Evolutionary conservation across 2,113 vertebrate genomes (phyloP).

Genomic region (Gobiocypris rarus): DNA sequence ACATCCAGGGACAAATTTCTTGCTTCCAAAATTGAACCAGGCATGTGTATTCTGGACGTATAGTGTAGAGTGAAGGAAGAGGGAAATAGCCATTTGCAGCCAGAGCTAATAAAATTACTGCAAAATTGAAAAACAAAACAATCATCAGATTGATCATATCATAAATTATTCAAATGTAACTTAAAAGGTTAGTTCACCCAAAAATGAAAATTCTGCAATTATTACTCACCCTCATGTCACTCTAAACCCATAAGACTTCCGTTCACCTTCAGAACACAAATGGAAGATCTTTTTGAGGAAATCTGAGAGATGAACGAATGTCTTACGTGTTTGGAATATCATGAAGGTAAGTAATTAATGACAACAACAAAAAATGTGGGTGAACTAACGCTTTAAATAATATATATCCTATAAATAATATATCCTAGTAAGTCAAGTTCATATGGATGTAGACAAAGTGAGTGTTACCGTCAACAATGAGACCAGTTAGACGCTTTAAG

Average conservation of each 20-base stretch:
- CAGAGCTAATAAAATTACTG: slow-evolving; percentile 71
- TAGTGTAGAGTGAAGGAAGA: slow-evolving; percentile 38
- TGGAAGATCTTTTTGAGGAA: too few species aligned
- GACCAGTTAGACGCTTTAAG: slow-evolving; percentile 8
- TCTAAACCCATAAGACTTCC: too few species aligned
- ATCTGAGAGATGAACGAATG: too few species aligned
- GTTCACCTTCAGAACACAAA: too few species aligned
- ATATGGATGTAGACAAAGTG: not conserved
- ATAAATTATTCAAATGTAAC: not conserved
- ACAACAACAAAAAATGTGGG: too few species aligned
- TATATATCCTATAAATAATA: not conserved
- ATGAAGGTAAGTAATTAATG: too few species aligned
- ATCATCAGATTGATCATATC: slow-evolving; percentile 27
- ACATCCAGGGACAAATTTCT: slow-evolving; percentile 51
- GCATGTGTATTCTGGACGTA: slow-evolving; percentile 51
- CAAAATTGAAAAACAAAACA: slow-evolving; percentile 58
- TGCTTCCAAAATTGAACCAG: slow-evolving; percentile 39
- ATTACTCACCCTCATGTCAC: too few species aligned
- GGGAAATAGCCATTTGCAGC: slow-evolving; percentile 48
- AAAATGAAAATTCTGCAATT: too few species aligned
- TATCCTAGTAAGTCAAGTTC: not conserved
- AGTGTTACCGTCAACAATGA: slow-evolving; percentile 5
- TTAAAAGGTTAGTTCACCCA: too few species aligned
- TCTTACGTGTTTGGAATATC: too few species aligned
- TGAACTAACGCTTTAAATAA: too few species aligned